Base-by-base conservation (phyloP, 2,797 vertebrate genomes). In the Anguilla obscura region DNA sequence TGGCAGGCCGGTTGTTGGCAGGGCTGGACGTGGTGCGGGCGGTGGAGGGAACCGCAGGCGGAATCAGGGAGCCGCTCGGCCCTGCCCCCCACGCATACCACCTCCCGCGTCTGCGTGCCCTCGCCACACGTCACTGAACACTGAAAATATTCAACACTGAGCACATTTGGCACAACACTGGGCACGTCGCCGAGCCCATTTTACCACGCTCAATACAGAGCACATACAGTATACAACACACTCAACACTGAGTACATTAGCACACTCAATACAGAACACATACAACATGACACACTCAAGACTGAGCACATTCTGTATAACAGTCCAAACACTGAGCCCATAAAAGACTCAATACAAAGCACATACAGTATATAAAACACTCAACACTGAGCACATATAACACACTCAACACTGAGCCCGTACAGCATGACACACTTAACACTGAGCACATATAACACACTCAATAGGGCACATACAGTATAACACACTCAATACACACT, bases 81-180 rank as follows among this genome's bases (percentile, higher is more conserved):
- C 85, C 92, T 87, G 0, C 92, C 84, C 0, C 95, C 94, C 45
- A 91, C 93, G 83, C 98, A 99, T 52, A 93, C 91, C 88, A 99
- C 94, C 0, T 96, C 96, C 58, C 98, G 94, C 5, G 92, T 96
- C 94, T 97, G 97, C 87, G 97, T 92, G 3, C 98, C 98, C n/a
- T 96, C 94, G 0, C 98, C 98, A 16, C 98, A 99, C 84, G 96
- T 97, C 87, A 96, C 96, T 0, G 98, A 98, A 89, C 98, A 99
- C 98, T 99, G 93, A 33, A 18, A 66, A n/a, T 40, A 79, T 40
- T 79, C 36, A 40, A 40, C 74, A 79, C 33, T 40, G 74, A 79
- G 74, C 74, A 79, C 30, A 1, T 52, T 52, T 12, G 7, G 50
- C 10, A 52, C 10, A 12, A 58, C 16, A 58, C 14, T 58, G 9